Base-by-base conservation (phyloP, 2,797 vertebrate genomes). In the Perdix hodgsoniae region DNA sequence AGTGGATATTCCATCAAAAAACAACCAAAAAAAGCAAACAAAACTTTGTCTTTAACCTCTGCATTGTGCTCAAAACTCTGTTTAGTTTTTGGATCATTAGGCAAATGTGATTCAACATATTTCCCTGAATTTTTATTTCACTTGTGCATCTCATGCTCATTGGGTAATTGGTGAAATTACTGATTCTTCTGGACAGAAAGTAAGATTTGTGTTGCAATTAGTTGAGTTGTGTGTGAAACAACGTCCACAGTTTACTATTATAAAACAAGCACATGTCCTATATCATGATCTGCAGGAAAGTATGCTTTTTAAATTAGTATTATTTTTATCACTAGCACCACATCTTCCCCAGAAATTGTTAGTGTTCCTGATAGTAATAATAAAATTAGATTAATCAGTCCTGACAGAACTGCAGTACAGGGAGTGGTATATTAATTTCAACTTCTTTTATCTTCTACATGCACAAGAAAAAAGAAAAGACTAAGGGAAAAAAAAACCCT, bases 301-400 rank as follows among this genome's bases (percentile, higher is more conserved):
- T 16, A 26, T 10, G 22, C 4, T 61, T 74, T 77, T 76, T 47
- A 12, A 21, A 72, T 72, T 56, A 73, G 22, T 50, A 65, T n/a
- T 71, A 11, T 64, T 94, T 94, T 39, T 93, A 71, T 86, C 64
- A 57, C 74, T 82, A 93, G 24, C 31, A 77, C n/a, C 37, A 50
- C 60, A 52, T 78, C 44, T 75, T 94, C 80, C 63, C 23, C 78
- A 81, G 67, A 77, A 88, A 92, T 90, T 33, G 33, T 83, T 91
- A 49, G 37, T 90, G 33, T 82, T 80, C 72, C 33, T 82, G 73
- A 83, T 70, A 74, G 33, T 86, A 90, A 94, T 64, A 35, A 44
- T 69, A 91, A 95, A 95, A 92, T 91, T 79, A 91, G 61, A 92
- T 91, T 65, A 81, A 93, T 78, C 27, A 61, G 78, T 70, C 14